A percentile compares a stretch with the other conserved stretches of the same genome.
Conservation (phyloP, 2,888 invertebrate species). For the Pteria penguin region DNA sequence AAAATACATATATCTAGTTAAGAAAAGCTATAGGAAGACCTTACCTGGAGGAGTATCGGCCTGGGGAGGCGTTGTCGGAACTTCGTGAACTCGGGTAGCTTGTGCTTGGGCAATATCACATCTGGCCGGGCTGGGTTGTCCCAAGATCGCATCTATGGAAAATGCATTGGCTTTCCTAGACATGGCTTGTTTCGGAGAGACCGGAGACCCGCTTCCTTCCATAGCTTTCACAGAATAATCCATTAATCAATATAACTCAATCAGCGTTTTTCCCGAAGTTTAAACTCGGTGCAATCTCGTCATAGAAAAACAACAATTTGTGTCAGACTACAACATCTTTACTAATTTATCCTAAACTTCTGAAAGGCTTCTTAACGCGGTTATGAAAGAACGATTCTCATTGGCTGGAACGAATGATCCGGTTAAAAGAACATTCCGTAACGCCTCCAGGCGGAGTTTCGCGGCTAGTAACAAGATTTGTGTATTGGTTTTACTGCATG, state of each 20-base stretch:
- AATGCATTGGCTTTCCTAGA: conserved; percentile 93
- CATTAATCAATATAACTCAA: too few species aligned
- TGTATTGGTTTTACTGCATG: not conserved
- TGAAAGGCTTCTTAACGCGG: not conserved
- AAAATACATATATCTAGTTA: not conserved
- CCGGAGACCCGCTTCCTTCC: not conserved
- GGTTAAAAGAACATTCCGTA: not conserved
- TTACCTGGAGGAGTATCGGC: conserved; percentile 44
- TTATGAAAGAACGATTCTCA: not conserved
- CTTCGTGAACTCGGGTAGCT: conserved; percentile 10
- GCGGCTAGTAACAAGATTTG: not conserved
- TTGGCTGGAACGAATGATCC: not conserved
- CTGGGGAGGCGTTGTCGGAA: conserved; percentile 39
- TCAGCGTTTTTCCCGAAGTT: too few species aligned
- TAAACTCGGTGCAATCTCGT: not conserved
- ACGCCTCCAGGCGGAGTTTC: not conserved
- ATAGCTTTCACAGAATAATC: not conserved
- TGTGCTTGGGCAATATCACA: conserved; percentile 1
- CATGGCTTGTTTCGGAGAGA: conserved; percentile 47
- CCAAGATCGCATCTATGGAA: conserved; percentile 96
- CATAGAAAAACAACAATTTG: not conserved
- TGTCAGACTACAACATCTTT: not conserved
- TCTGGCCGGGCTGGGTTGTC: conserved; percentile 31
- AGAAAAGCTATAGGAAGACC: not conserved
- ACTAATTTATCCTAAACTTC: not conserved